Base-by-base conservation (phyloP, 2,797 vertebrate genomes). In the Choloepus didactylus region DNA sequence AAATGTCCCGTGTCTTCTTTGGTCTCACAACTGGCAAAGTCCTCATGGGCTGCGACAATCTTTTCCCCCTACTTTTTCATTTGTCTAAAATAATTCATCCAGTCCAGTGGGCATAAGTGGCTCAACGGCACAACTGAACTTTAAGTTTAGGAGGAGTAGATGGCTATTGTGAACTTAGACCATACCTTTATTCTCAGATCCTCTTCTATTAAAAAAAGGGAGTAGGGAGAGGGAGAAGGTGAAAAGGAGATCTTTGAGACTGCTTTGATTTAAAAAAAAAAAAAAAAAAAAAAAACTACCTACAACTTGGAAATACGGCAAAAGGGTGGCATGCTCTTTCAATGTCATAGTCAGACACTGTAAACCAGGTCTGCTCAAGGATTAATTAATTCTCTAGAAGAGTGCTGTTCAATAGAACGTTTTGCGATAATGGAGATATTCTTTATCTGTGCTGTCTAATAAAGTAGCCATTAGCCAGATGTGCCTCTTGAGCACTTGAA, bases 61-160 rank as follows among this genome's bases (percentile, higher is more conserved):
- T 35, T 35, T 35, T 35, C 35, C 14, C 83, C 23, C 19, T 72
- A 60, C 5, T 23, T 73, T 64, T 76, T 85, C 8, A 72, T 85
- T 87, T 93, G 12, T 41, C 19, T 18, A 62, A 54, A 92, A 70
- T n/a, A 90, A 12, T 64, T 93, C n/a, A 90, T 66, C 82, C 18
- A 38, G 31, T 9, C 18, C 31, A 66, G 56, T 8, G 27, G 16
- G 12, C 5, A 46, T 56, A 93, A 80, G 0, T 70, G 10, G 9
- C 38, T 91, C 21, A 67, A 67, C 31, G 31, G 11, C 1, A 89
- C 2, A 79, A 2, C 5, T 69, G 49, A 91, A 70, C 5, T 88
- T 56, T 73, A 67, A 79, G 29, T 70, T 27, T 41, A 84, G 84
- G 6, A 81, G 6, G 14, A 83, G 1, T 69, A 38, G 46, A 69